phyloP scores from a whole-genome alignment of 2,113 vertebrate genomes.

The Leptobrachium leishanense region DNA sequence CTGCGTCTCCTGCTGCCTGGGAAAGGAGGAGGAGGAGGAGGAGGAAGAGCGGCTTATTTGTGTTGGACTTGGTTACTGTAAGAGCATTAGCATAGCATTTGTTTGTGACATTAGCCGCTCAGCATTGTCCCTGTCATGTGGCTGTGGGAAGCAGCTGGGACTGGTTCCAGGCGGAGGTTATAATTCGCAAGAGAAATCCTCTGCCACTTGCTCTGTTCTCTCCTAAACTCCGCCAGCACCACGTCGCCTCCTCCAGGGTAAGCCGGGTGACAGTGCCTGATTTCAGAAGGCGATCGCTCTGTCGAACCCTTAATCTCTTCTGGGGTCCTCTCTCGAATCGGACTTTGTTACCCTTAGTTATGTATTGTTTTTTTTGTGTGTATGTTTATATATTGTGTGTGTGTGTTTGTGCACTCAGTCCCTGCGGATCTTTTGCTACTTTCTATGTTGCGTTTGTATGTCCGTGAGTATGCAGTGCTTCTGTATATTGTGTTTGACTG shows the following conservation, averaged over 20 bases:
- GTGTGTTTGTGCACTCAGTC: too few species aligned
- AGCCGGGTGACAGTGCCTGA: too few species aligned
- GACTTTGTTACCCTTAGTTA: too few species aligned
- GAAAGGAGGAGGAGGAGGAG: conserved; percentile 5
- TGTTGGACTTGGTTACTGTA: conserved; percentile 37
- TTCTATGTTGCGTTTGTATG: too few species aligned
- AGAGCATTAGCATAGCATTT: conserved; percentile 28
- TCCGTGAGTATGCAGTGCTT: too few species aligned
- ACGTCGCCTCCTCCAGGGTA: not conserved
- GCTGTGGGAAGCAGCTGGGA: conserved; percentile 2
- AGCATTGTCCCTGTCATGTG: conserved; percentile 21
- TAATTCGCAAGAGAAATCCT: not conserved
- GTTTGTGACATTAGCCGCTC: conserved; percentile 31
- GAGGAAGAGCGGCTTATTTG: conserved; percentile 38
- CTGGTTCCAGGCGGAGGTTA: conserved; percentile 10
- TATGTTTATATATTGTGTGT: too few species aligned
- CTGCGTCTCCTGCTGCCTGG: not conserved
- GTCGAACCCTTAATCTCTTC: too few species aligned
- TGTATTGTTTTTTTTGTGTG: too few species aligned
- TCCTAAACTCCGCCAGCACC: not conserved
- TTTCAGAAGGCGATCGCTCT: too few species aligned
- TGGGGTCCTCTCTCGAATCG: too few species aligned
- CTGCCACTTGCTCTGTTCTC: not conserved
- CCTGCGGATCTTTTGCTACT: too few species aligned
- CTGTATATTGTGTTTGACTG: too few species aligned